A percentile compares a stretch with the other conserved stretches of the same genome.
Conservation (phyloP, 2,888 invertebrate genomes). For the Phyllotreta striolata region DNA sequence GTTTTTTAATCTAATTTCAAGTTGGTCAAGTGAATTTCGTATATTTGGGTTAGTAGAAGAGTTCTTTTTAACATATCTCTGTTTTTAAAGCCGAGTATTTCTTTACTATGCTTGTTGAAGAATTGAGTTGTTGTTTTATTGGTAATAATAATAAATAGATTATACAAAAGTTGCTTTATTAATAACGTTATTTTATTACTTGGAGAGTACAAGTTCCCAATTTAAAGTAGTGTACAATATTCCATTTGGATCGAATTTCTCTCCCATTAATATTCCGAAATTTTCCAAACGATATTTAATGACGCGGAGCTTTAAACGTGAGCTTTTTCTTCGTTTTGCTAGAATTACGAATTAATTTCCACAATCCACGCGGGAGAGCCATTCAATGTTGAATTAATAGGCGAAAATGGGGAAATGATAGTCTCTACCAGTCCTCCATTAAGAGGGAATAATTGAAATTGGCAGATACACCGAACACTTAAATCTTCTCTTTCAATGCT, state of each 20-base stretch:
- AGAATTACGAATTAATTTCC: background rate
- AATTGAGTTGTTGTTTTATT: conserved; percentile 42
- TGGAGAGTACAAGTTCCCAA: too few species aligned
- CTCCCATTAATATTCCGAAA: background rate
- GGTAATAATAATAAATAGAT: conserved; percentile 41
- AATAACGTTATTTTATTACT: background rate
- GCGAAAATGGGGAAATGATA: too few species aligned
- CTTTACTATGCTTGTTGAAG: conserved; percentile 42
- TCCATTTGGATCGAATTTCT: background rate
- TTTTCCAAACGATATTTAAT: conserved; percentile 4
- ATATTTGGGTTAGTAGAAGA: conserved; percentile 33
- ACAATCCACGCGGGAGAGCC: too few species aligned
- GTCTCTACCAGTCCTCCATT: too few species aligned
- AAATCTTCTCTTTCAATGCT: too few species aligned
- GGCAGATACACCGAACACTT: too few species aligned
- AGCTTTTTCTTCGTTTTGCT: background rate
- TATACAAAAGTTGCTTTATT: conserved; percentile 22
- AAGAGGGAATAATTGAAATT: too few species aligned
- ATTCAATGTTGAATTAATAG: too few species aligned
- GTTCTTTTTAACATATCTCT: conserved; percentile 22
- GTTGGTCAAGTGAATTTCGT: conserved; percentile 9
- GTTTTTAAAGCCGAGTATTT: conserved; percentile 33
- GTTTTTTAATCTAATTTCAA: conserved; percentile 1
- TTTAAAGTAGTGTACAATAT: too few species aligned
- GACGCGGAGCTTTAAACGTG: background rate